Evolutionary conservation across 1,140 invertebrate species (phyloP).

Genomic region (Zaprionus lachaisei): DNA sequence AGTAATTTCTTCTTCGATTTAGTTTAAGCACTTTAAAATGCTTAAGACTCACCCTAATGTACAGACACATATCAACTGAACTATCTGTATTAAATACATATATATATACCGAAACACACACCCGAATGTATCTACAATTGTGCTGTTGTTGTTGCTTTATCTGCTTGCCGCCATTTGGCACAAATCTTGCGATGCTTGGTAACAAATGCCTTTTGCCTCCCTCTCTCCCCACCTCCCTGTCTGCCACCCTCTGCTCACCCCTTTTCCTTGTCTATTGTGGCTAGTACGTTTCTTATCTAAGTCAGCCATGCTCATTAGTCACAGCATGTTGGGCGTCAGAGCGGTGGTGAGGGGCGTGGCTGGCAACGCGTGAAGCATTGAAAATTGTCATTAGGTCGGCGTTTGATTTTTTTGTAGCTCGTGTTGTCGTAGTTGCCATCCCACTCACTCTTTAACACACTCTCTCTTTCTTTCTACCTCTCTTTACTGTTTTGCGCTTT

Average conservation of each 20-base stretch:
- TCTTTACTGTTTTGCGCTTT: conserved; percentile 54
- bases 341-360: conserved; percentile 14
- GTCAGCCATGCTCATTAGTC: conserved; percentile 79
- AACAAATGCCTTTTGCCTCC: conserved; percentile 14
- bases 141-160: not conserved
- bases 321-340: conserved; percentile 48
- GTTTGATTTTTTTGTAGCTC: conserved; percentile 67
- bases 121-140: not conserved
- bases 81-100: conserved; percentile 15
- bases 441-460: not conserved
- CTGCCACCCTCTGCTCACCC: not conserved
- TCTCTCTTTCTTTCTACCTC: not conserved
- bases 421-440: conserved; percentile 30
- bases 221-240: not conserved
- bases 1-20: conserved; percentile 6
- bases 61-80: not conserved
- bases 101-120: not conserved
- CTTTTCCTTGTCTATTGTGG: conserved; percentile 5
- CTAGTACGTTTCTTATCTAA: conserved; percentile 63
- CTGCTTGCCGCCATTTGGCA: conserved; percentile 30
- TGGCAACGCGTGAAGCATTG: conserved; percentile 71
- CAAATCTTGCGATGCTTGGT: conserved; percentile 37
- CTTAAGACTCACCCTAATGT: conserved; percentile 2
- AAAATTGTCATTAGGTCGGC: conserved; percentile 81
- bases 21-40: not conserved